Conservation (phyloP, 1,140 invertebrate species). For the Drosophila yakuba region DNA sequence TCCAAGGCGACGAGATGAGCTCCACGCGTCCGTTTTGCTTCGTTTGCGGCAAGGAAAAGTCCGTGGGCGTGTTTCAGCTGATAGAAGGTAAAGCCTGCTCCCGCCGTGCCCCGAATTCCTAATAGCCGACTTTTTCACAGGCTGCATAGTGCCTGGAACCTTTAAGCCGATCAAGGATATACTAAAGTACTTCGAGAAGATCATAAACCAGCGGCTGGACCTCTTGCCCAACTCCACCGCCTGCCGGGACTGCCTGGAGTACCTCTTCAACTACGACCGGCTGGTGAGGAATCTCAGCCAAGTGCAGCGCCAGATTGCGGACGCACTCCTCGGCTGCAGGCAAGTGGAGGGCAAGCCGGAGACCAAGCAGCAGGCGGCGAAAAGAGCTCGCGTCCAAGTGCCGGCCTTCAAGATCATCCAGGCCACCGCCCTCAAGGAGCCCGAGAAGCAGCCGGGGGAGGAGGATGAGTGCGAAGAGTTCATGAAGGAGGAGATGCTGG, state of each 20-base stretch:
- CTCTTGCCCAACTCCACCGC: constrained; percentile 54
- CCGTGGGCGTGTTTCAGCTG: constrained; percentile 67
- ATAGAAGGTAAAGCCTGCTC: constrained; percentile 48
- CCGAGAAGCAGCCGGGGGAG: background rate
- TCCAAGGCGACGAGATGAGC: constrained; percentile 41
- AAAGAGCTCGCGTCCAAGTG: constrained; percentile 27
- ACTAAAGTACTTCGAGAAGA: constrained; percentile 67
- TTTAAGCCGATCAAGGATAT: constrained; percentile 75
- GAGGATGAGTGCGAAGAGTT: constrained; percentile 14
- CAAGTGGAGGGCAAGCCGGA: constrained; percentile 26
- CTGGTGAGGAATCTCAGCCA: constrained; percentile 66
- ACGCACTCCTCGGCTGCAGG: constrained; percentile 55
- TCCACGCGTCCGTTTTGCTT: constrained; percentile 62
- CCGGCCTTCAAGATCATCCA: constrained; percentile 33
- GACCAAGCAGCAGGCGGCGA: constrained; percentile 19
- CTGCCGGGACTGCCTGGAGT: constrained; percentile 64
- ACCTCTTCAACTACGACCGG: constrained; percentile 66
- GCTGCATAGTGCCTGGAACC: constrained; percentile 68
- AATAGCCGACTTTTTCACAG: constrained; percentile 29
- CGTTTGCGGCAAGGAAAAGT: constrained; percentile 65
- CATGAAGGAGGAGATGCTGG: constrained; percentile 36
- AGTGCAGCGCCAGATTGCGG: constrained; percentile 66
- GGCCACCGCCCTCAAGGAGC: background rate
- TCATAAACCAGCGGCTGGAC: constrained; percentile 65
- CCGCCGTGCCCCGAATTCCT: background rate